A percentile compares a stretch with the other conserved stretches of the same genome.
These are phyloP conservation scores for Tetragnatha montana DNA, from an alignment of 2,888 invertebrate genomes.

Conservation along the genomic window DNA sequence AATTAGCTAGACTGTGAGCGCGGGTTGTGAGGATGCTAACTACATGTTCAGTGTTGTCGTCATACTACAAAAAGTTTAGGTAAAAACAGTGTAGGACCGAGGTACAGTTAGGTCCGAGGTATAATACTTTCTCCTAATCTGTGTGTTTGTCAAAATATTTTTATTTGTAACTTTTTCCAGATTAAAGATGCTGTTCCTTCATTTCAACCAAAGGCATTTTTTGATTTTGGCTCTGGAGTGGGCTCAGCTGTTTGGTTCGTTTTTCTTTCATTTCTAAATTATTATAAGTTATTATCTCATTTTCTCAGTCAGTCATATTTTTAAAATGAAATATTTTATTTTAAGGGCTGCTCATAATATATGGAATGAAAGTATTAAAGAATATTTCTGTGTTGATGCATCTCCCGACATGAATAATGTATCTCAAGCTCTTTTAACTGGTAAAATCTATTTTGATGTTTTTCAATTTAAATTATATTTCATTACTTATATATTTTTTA, in stretches of 20 bases:
- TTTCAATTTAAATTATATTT: conserved; percentile 12
- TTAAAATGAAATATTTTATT: too few species aligned
- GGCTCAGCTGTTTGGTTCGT: conserved; percentile 87
- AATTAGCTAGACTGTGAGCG: too few species aligned
- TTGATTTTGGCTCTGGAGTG: conserved; percentile 94
- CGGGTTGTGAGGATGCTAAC: too few species aligned
- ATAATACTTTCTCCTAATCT: too few species aligned
- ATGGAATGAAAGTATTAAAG: conserved; percentile 85
- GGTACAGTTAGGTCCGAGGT: too few species aligned
- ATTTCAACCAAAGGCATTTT: conserved; percentile 85
- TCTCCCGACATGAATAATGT: conserved; percentile 89
- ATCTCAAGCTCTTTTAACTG: conserved; percentile 83
- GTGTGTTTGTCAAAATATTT: too few species aligned
- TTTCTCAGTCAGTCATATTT: too few species aligned
- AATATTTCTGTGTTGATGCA: conserved; percentile 90
- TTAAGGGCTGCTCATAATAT: conserved; percentile 83
- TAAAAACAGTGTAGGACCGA: too few species aligned
- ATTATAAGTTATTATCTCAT: not conserved
- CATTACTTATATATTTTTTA: not conserved
- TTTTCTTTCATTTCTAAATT: not conserved
- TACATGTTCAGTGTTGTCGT: too few species aligned
- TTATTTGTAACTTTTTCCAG: conserved; percentile 73
- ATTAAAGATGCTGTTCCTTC: conserved; percentile 81
- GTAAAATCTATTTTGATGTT: conserved; percentile 72
- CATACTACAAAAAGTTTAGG: too few species aligned